A percentile compares a stretch with the other conserved stretches of the same genome.
Conservation (phyloP, 2,888 invertebrate species). For the Polietes domitor region DNA sequence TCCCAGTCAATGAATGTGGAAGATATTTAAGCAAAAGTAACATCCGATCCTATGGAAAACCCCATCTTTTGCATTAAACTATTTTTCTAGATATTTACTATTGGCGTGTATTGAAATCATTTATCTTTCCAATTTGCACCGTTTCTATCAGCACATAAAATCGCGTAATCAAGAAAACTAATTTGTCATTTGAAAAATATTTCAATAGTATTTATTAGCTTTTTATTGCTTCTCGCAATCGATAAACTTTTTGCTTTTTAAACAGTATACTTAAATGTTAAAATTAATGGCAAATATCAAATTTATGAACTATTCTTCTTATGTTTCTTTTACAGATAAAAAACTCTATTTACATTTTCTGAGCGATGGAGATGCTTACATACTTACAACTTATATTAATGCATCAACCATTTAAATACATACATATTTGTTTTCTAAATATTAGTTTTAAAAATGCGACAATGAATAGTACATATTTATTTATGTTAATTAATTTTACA, state of each 20-base stretch:
- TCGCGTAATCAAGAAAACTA: no score
- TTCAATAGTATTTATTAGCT: slow-evolving; percentile 28
- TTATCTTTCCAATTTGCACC: no score
- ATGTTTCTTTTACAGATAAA: slow-evolving; percentile 54
- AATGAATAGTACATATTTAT: slow-evolving; percentile 20
- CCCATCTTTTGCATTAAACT: no score
- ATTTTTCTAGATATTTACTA: no score
- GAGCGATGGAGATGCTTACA: background rate
- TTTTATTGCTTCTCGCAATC: slow-evolving; percentile 42
- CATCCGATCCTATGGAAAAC: no score
- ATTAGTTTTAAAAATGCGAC: background rate
- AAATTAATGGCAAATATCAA: slow-evolving; percentile 59
- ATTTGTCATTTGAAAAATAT: slow-evolving; percentile 11
- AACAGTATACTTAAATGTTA: slow-evolving; percentile 33
- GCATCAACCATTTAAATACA: background rate
- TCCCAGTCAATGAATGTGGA: no score
- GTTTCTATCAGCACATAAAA: no score
- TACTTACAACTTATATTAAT: no score
- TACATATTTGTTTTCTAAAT: slow-evolving; percentile 25
- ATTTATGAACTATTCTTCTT: slow-evolving; percentile 27
- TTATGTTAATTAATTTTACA: background rate
- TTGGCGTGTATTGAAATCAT: no score
- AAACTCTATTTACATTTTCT: slow-evolving; percentile 39
- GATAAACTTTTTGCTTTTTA: slow-evolving; percentile 28
- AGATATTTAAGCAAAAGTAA: no score